Base-by-base conservation (phyloP, 2,113 vertebrate genomes). In the Xenotilapia caudafasciata region DNA sequence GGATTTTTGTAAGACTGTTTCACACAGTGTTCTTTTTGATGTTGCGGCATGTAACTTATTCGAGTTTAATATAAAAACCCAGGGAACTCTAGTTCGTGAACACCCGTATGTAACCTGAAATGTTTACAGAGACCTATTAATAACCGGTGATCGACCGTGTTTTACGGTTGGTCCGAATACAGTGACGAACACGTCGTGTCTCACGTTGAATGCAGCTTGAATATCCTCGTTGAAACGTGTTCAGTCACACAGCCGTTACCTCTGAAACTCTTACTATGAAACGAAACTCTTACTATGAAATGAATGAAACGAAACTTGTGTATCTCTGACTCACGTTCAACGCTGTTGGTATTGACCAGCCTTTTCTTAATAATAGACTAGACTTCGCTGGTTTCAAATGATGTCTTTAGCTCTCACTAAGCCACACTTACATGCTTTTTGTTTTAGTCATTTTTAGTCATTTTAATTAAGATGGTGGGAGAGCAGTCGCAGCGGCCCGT, bases 71-170 rank as follows among this genome's bases (percentile, higher is more conserved):
- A 40, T 68, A 13, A 21, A 38, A 38, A 68, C 11, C 4, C 35
- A 21, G 19, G 7, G 35, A 7, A 40, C 11, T 8, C 7, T 40
- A 40, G 11, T 40, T 21, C 5, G 62, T 21, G 3, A 21, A 68
- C 62, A 68, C 62, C 62, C 3, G 19, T 4, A 68, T 40, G 62
- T 21, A 40, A 68, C 35, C 19, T 40, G 62, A 38, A 3, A 3
- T 68, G 19, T 38, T 21, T 35, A 68, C 10, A 68, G 1, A 21
- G 62, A 21, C 33, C 3, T 21, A 68, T 21, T 68, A 21, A 38
- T 13, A 12, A 7, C 10, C 3, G 6, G 6, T 12, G 60, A 60
- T 60, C 14, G 5, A 1, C 1, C 0, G 0, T 0, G 0, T 1
- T 17, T 4, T 0, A 2, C 0, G 56, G 33, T 68, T 68, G 33